Percentiles rank a stretch among this genome's conserved stretches.
Conservation (phyloP, 1,140 invertebrate genomes). For the Drosophila fuyamai region DNA sequence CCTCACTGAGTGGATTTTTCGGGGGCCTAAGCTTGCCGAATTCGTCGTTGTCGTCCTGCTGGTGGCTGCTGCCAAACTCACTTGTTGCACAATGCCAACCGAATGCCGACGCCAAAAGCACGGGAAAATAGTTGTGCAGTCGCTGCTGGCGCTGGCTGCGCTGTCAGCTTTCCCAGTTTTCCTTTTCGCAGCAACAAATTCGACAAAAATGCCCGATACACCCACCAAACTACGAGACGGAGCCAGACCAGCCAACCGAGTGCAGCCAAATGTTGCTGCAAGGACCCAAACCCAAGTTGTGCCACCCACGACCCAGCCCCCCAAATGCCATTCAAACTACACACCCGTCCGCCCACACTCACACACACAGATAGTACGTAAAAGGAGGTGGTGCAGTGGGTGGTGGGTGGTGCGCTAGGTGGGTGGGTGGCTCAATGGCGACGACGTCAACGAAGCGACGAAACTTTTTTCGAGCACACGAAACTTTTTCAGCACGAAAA, state of each 20-base stretch:
- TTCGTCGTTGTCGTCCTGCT: constrained; percentile 82
- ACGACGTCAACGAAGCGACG: constrained; percentile 81
- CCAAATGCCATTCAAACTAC: constrained; percentile 65
- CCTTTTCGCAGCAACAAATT: constrained; percentile 62
- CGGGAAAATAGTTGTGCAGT: constrained; percentile 74
- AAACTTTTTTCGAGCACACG: constrained; percentile 84
- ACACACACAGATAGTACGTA: constrained; percentile 13
- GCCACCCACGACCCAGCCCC: constrained; percentile 12
- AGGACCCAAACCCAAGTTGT: constrained; percentile 52
- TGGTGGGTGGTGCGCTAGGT: constrained; percentile 12
- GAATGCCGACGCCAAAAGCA: constrained; percentile 64
- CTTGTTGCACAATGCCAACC: constrained; percentile 84
- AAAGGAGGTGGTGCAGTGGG: constrained; percentile 8
- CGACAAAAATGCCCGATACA: constrained; percentile 82
- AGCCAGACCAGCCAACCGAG: constrained; percentile 69
- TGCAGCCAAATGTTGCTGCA: constrained; percentile 81
- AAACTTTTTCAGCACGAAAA: constrained; percentile 84
- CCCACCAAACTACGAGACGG: constrained; percentile 76
- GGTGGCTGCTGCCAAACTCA: constrained; percentile 84
- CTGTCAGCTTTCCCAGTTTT: constrained; percentile 10
- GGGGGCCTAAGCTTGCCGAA: constrained; percentile 59
- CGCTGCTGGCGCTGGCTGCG: constrained; percentile 32
- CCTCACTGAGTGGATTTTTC: constrained; percentile 13
- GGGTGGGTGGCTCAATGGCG: constrained; percentile 44
- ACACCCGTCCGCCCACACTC: constrained; percentile 14